A percentile compares a stretch with the other conserved stretches of the same genome.
Conservation (phyloP, 2,797 vertebrate species). For the Megalops cyprinoides region DNA sequence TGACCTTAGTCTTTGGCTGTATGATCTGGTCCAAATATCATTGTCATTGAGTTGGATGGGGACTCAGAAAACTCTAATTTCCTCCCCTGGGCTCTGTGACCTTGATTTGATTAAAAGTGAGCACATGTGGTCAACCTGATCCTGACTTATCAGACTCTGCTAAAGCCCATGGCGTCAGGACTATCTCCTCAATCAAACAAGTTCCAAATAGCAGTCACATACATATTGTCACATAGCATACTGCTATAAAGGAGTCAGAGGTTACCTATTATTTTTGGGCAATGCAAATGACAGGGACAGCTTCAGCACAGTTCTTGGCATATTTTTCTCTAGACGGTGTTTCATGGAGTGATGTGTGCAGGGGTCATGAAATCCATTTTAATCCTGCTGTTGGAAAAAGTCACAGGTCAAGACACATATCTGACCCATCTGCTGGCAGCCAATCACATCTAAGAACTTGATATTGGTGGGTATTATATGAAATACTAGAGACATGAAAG, state of each 20-base stretch:
- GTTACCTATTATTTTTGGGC: slow-evolving; percentile 50
- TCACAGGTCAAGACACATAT: background rate
- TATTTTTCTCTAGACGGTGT: slow-evolving; percentile 49
- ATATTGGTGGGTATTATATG: background rate
- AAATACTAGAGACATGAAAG: background rate
- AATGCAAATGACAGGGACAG: slow-evolving; percentile 51
- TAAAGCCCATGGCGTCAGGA: slow-evolving; percentile 58
- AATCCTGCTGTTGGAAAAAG: background rate
- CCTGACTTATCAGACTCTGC: slow-evolving; percentile 57
- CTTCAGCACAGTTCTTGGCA: slow-evolving; percentile 52
- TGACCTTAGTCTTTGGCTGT: no score
- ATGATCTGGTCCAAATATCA: no score
- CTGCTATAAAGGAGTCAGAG: slow-evolving; percentile 46
- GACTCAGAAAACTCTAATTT: slow-evolving; percentile 13
- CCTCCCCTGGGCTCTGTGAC: slow-evolving; percentile 48
- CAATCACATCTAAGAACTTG: background rate
- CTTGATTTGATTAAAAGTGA: slow-evolving; percentile 57
- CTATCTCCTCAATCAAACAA: slow-evolving; percentile 66
- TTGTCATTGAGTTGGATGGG: no score
- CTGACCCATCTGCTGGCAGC: background rate
- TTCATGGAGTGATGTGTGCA: slow-evolving; percentile 22
- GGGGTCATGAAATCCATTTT: background rate
- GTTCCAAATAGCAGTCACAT: slow-evolving; percentile 54
- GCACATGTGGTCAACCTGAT: slow-evolving; percentile 48
- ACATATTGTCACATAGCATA: slow-evolving; percentile 48